Evolutionary conservation across 1,140 invertebrate genomes (phyloP).

Genomic region (Stenopsyche tienmushanensis): DNA sequence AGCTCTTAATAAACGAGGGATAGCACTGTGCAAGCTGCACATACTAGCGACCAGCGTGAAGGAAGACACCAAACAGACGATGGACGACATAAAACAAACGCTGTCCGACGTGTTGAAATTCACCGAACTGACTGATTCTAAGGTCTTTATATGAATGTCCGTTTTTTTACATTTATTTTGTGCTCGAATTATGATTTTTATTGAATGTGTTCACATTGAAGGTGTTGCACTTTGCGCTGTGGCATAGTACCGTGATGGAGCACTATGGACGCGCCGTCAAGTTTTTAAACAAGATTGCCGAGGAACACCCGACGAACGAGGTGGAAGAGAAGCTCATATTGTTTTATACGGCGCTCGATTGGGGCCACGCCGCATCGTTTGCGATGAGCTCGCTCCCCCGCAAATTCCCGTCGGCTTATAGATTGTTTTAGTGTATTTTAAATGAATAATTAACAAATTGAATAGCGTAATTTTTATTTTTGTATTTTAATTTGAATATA

Average conservation of each 20-base stretch:
- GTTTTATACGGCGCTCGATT: conserved; percentile 65
- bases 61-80: conserved; percentile 47
- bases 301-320: conserved; percentile 76
- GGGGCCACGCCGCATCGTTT: conserved; percentile 66
- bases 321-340: conserved; percentile 71
- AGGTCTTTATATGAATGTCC: no score
- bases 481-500: neutral
- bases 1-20: conserved; percentile 72
- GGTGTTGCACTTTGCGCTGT: conserved; percentile 74
- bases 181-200: neutral
- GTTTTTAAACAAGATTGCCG: conserved; percentile 71
- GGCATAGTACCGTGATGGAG: conserved; percentile 74
- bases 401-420: conserved; percentile 66
- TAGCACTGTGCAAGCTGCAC: conserved; percentile 68
- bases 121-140: conserved; percentile 73
- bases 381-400: conserved; percentile 58
- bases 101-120: conserved; percentile 76
- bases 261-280: conserved; percentile 82
- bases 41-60: conserved; percentile 47
- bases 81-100: conserved; percentile 64
- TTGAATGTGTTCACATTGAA: conserved; percentile 44
- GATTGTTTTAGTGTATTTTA: conserved; percentile 56
- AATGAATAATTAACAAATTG: conserved; percentile 8
- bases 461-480: neutral
- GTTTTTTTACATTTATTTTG: no score